Evolutionary conservation across 2,888 invertebrate species (phyloP).

Genomic region (Hedychridium roseum): DNA sequence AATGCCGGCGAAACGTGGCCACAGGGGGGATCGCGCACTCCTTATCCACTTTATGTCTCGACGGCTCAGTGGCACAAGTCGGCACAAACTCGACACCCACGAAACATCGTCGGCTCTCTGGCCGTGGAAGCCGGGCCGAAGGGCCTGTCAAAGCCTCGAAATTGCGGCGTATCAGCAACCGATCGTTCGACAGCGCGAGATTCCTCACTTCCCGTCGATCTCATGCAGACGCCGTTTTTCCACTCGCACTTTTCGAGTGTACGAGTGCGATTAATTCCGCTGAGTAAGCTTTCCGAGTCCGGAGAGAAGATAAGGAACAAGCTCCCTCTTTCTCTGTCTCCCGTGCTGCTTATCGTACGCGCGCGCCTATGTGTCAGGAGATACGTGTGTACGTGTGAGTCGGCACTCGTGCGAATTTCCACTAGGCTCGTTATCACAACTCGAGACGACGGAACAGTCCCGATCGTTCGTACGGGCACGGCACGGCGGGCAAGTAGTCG

Average conservation of each 20-base stretch:
- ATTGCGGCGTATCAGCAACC: too few relatives aligned
- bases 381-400: too few relatives aligned
- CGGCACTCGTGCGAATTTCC: too few relatives aligned
- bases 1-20: too few relatives aligned
- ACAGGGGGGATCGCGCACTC: too few relatives aligned
- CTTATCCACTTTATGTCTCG: too few relatives aligned
- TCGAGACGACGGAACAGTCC: slow-evolving; percentile 26
- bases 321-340: slow-evolving; percentile 1
- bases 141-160: slow-evolving; percentile 17
- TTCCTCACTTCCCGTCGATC: slow-evolving; percentile 17
- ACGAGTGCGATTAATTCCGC: background rate
- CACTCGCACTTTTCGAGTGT: background rate
- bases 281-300: background rate
- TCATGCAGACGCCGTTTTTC: slow-evolving; percentile 19
- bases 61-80: too few relatives aligned
- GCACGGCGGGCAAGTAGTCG: slow-evolving; percentile 24
- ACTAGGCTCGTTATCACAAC: slow-evolving; percentile 25
- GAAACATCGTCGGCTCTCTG: too few relatives aligned
- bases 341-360: background rate
- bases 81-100: too few relatives aligned
- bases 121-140: slow-evolving; percentile 18
- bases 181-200: slow-evolving; percentile 1
- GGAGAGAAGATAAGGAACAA: background rate
- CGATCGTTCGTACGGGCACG: slow-evolving; percentile 24
- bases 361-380: too few relatives aligned